A percentile compares a stretch with the other conserved stretches of the same genome.
Evolutionary conservation across 2,888 invertebrate species (phyloP).

Genomic region (Cheiracanthium punctorium): DNA sequence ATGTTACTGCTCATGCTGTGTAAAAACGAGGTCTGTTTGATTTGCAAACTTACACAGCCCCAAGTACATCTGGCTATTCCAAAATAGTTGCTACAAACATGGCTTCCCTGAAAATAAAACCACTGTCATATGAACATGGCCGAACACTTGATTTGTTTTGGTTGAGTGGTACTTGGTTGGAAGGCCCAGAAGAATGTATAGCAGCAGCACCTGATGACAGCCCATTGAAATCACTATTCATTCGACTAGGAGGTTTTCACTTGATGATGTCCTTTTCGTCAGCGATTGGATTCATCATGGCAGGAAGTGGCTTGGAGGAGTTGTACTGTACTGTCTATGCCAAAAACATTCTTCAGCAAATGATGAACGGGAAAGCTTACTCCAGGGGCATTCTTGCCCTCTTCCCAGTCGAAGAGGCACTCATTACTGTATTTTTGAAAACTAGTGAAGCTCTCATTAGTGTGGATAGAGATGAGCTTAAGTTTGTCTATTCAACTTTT

Average conservation of each 20-base stretch:
- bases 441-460: not conserved
- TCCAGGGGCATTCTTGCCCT: constrained; percentile 63
- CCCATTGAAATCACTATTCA: constrained; percentile 32
- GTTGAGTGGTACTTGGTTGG: not conserved
- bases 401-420: constrained; percentile 48
- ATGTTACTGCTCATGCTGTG: not conserved
- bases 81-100: not conserved
- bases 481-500: not conserved
- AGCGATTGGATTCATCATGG: constrained; percentile 68
- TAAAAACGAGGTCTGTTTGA: not conserved
- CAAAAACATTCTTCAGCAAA: constrained; percentile 52
- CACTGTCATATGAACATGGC: not conserved
- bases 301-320: constrained; percentile 65
- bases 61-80: not conserved
- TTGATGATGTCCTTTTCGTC: constrained; percentile 68
- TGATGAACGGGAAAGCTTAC: constrained; percentile 70
- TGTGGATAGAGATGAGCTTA: not conserved
- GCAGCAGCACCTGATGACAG: constrained; percentile 35
- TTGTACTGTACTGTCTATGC: constrained; percentile 64
- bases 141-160: not conserved
- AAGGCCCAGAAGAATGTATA: not conserved
- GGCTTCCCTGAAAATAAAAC: not conserved
- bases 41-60: not conserved
- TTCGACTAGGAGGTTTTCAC: constrained; percentile 69
- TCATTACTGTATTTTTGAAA: not conserved